Conservation (phyloP, 2,797 vertebrate genomes). For the Squalus acanthias region DNA sequence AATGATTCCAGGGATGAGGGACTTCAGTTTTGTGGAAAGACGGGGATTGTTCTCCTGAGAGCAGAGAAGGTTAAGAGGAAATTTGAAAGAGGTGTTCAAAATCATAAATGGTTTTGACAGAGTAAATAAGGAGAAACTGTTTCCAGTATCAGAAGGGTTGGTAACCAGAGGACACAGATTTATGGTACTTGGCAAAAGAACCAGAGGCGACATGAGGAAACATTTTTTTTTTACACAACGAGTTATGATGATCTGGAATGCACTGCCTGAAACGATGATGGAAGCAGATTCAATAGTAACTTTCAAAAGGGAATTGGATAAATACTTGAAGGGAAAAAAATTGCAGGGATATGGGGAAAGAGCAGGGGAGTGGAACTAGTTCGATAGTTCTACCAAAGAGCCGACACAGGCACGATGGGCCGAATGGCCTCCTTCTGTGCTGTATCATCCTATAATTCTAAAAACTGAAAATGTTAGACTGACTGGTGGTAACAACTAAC, state of each 20-base stretch:
- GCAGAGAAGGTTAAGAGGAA: not conserved
- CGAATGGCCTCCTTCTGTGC: not conserved
- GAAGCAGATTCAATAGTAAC: not conserved
- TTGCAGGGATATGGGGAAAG: too few species aligned
- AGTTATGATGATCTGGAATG: too few species aligned
- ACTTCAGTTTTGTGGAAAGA: not conserved
- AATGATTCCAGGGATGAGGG: not conserved
- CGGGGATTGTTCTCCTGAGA: not conserved
- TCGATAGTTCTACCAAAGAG: too few species aligned
- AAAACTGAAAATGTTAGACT: too few species aligned
- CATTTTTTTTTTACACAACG: too few species aligned
- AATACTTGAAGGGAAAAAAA: not conserved
- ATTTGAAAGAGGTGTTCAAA: not conserved
- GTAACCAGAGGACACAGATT: too few species aligned
- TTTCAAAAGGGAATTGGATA: not conserved
- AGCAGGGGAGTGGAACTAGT: too few species aligned
- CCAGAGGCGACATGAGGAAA: too few species aligned
- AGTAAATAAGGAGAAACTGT: not conserved
- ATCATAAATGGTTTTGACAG: not conserved
- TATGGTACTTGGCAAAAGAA: too few species aligned
- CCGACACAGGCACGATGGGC: not conserved
- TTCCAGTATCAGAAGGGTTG: too few species aligned
- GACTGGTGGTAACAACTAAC: not conserved
- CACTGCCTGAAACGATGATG: too few species aligned
- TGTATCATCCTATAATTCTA: not conserved